Evolutionary conservation across 2,797 vertebrate species (phyloP).

Genomic region (Diglossa cyanea): DNA sequence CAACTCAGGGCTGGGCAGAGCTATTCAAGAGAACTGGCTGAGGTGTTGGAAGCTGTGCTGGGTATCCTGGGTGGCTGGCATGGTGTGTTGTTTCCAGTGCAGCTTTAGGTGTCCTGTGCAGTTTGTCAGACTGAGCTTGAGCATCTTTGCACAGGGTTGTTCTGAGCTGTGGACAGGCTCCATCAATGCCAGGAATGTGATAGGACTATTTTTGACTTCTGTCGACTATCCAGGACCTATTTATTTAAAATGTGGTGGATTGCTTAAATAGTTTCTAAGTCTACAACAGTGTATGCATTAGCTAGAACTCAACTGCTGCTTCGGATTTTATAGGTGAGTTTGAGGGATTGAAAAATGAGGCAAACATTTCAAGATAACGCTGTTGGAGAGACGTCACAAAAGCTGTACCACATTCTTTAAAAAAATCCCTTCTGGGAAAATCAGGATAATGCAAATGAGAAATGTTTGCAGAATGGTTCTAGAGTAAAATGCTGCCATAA

Average conservation of each 20-base stretch:
- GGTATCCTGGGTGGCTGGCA: not conserved
- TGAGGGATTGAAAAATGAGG: not conserved
- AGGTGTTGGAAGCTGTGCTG: not conserved
- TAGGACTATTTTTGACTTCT: not conserved
- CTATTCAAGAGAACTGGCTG: not conserved
- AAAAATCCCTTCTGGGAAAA: not conserved
- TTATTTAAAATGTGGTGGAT: not conserved
- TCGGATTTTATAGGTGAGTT: not conserved
- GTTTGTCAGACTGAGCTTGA: not conserved
- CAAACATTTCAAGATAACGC: not conserved
- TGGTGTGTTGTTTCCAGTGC: fast-evolving
- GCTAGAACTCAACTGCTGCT: not conserved
- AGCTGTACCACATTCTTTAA: not conserved
- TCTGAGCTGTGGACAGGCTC: not conserved
- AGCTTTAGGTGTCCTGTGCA: not conserved
- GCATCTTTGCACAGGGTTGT: not conserved
- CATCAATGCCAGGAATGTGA: not conserved
- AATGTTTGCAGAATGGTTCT: not conserved
- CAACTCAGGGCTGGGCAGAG: not conserved
- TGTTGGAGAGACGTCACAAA: not conserved
- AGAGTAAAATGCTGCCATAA: not conserved
- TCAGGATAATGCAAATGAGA: not conserved
- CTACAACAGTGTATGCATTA: not conserved
- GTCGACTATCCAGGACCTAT: not conserved
- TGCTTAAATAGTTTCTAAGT: not conserved